These are phyloP conservation scores for Solea solea DNA, from an alignment of 2,113 vertebrate genomes.

Conservation along the genomic window DNA sequence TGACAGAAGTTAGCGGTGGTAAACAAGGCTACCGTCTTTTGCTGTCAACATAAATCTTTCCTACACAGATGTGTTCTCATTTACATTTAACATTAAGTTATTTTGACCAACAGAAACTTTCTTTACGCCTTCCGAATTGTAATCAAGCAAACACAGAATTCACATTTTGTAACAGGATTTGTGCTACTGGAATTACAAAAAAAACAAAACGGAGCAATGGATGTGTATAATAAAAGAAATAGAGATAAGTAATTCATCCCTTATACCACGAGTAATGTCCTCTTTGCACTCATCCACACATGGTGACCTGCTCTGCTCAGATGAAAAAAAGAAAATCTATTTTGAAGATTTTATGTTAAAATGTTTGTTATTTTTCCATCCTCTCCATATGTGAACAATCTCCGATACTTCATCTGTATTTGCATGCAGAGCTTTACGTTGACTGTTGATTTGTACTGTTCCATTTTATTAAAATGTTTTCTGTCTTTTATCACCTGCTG, in stretches of 20 bases:
- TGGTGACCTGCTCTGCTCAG: constrained; percentile 10
- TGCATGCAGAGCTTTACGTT: constrained; percentile 42
- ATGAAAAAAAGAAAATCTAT: constrained; percentile 7
- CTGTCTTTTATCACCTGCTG: constrained; percentile 43
- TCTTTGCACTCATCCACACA: constrained; percentile 25
- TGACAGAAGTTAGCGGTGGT: constrained; percentile 6
- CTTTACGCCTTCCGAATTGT: background rate
- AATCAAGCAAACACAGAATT: background rate
- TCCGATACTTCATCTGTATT: constrained; percentile 25
- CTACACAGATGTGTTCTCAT: background rate
- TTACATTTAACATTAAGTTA: constrained; percentile 22
- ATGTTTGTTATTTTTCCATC: background rate
- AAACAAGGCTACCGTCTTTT: background rate
- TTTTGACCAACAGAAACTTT: constrained; percentile 9
- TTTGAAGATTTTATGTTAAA: constrained; percentile 33
- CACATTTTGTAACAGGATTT: background rate
- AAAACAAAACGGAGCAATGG: background rate
- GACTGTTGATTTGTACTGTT: constrained; percentile 52
- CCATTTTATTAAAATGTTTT: constrained; percentile 71
- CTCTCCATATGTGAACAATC: constrained; percentile 32
- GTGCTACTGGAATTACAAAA: background rate
- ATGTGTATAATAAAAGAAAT: background rate
- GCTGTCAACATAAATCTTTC: constrained; percentile 4
- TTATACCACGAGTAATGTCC: background rate
- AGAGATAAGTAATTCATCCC: background rate